These are phyloP conservation scores for Mantis religiosa DNA, from an alignment of 2,888 invertebrate species.

Conservation along the genomic window DNA sequence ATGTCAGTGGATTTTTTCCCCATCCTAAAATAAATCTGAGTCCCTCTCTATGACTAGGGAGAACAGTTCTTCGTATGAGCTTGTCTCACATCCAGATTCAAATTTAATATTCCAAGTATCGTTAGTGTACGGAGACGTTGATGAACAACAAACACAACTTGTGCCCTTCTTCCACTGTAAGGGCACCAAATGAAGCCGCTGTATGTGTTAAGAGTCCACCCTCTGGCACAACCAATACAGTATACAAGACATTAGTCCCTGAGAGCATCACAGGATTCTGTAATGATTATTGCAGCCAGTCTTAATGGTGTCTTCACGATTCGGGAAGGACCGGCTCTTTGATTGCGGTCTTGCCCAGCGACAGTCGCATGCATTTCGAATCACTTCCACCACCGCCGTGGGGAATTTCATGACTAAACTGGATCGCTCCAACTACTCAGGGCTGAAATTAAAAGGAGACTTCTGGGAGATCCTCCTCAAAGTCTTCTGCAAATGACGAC, in stretches of 20 bases:
- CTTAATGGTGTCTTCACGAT: constrained; percentile 14
- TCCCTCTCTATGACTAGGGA: too few species aligned
- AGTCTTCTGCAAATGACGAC: neutral
- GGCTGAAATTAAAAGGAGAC: neutral
- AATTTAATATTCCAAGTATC: neutral
- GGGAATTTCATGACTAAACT: neutral
- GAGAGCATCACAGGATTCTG: neutral
- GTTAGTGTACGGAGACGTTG: neutral
- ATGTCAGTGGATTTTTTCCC: too few species aligned
- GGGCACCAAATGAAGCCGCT: neutral
- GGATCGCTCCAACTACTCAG: neutral
- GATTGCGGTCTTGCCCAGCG: neutral
- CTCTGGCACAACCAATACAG: constrained; percentile 3
- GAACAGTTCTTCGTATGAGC: too few species aligned
- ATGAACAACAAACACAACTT: neutral
- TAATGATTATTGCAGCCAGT: constrained; percentile 11
- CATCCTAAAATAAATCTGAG: too few species aligned
- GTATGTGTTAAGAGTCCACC: neutral
- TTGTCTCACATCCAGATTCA: too few species aligned
- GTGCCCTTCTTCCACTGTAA: neutral
- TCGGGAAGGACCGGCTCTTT: neutral
- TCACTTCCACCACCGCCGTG: neutral
- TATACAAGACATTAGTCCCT: constrained; percentile 16
- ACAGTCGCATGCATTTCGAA: neutral
- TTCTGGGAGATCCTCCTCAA: neutral